Percentiles rank a stretch among this genome's conserved stretches.
Evolutionary conservation across 2,888 invertebrate genomes (phyloP).

Genomic region (Acrobasis repandana): DNA sequence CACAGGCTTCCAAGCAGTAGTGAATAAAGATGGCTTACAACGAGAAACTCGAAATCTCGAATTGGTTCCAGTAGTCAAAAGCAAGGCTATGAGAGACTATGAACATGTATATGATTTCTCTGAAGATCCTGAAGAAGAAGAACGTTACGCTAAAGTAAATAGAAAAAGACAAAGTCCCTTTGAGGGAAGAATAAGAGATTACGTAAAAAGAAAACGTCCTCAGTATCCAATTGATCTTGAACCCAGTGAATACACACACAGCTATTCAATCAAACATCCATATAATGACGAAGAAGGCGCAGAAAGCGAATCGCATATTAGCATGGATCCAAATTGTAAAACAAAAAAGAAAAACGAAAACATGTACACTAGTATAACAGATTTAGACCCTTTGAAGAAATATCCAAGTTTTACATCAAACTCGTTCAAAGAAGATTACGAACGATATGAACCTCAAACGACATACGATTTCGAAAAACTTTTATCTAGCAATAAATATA

Average conservation of each 20-base stretch:
- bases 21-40: slow-evolving; percentile 73
- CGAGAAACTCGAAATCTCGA: slow-evolving; percentile 36
- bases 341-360: slow-evolving; percentile 60
- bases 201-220: slow-evolving; percentile 53
- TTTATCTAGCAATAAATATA: slow-evolving; percentile 50
- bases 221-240: slow-evolving; percentile 61
- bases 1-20: slow-evolving; percentile 82
- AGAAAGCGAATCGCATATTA: slow-evolving; percentile 57
- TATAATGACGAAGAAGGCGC: slow-evolving; percentile 49
- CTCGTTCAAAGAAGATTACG: slow-evolving; percentile 54
- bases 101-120: slow-evolving; percentile 63
- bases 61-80: slow-evolving; percentile 42
- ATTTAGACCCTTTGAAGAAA: slow-evolving; percentile 52
- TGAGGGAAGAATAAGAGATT: slow-evolving; percentile 57
- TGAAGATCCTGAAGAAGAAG: slow-evolving; percentile 59
- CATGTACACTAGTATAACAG: slow-evolving; percentile 52
- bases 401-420: slow-evolving; percentile 53
- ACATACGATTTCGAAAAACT: slow-evolving; percentile 62
- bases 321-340: slow-evolving; percentile 68
- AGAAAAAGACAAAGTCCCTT: slow-evolving; percentile 56
- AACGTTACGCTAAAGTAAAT: slow-evolving; percentile 43
- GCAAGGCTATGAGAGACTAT: slow-evolving; percentile 65
- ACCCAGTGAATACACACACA: slow-evolving; percentile 69
- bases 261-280: slow-evolving; percentile 68
- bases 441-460: slow-evolving; percentile 60